Evolutionary conservation across 2,113 vertebrate species (phyloP), one percentile per base, ranked within the genome.

Genomic region (Centrocercus urophasianus): DNA sequence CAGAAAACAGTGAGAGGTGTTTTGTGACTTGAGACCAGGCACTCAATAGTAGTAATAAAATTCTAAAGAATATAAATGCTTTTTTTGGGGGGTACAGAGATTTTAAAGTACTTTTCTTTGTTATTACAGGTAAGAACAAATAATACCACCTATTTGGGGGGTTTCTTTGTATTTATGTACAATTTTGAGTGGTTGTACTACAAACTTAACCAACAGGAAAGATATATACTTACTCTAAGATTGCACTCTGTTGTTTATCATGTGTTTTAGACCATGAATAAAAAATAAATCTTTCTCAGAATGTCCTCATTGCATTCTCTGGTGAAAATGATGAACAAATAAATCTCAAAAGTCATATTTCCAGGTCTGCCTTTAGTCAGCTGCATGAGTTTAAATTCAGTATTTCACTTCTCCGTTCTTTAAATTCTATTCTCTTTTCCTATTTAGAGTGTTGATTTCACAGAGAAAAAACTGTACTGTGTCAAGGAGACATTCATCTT

Each of bases 401-500:
- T 8, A 54, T 28, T 75, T 45, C 2, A 21, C 45, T 45, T 79
- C 13, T 42, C 30, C 77, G 13, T 27, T 81, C 27, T 50, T 6
- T 79, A 13, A 40, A 75, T 32, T 6, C 4, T 10, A 34, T 38
- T 48, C 32, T 48, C 14, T 57, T 54, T 30, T 48, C 16, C 15
- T 47, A 0, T 30, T 74, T 28, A 16, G 32, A 54, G 4, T 80
- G 59, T 43, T 76, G 56, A 8, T 73, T 90, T 92, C 76, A 42
- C 12, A 0, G 2, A 36, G 21, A 1, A 73, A n/a, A 57, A 87
- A 24, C n/a, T 20, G 9, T 52, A 38, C 78, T 43, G 42, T 16
- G 42, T 66, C 81, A 92, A 89, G 67, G 59, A 92, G 78, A 82
- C 74, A 67, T 92, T 93, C 59, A 63, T 80, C 21, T 19, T 87